Evolutionary conservation across 30 jellyfish, hydroid and myxozoan species (phyloP).

Genomic region (Aurelia sp.): DNA sequence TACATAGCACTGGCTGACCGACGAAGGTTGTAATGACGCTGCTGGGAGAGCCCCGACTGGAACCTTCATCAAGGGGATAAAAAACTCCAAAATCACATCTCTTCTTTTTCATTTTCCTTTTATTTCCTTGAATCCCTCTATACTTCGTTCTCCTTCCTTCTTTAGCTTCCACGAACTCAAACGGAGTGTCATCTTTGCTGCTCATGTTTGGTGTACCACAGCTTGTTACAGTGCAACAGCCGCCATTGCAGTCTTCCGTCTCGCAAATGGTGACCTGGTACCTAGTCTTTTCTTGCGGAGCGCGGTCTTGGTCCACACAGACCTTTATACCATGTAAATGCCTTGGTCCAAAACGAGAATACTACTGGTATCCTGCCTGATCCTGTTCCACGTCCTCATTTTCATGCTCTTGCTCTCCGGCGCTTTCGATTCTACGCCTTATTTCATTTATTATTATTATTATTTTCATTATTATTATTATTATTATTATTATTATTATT

Average conservation of each 20-base stretch:
- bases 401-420: too few relatives aligned
- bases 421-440: too few relatives aligned
- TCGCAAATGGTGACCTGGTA: background rate
- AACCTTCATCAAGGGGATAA: background rate
- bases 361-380: background rate
- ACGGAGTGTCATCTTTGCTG: background rate
- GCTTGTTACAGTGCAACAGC: background rate
- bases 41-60: conserved; percentile 3
- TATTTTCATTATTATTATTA: too few relatives aligned
- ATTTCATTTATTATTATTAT: too few relatives aligned
- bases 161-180: background rate
- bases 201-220: background rate
- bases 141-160: background rate
- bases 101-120: background rate
- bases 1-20: background rate
- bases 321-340: background rate
- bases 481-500: too few relatives aligned
- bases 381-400: too few relatives aligned
- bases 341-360: conserved; percentile 5
- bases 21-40: background rate
- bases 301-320: background rate
- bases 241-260: background rate
- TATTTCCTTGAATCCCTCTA: background rate
- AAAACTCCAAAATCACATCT: background rate
- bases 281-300: too few relatives aligned